Base-by-base conservation (phyloP, 1,140 invertebrate species). In the Zaprionus tsacasi region DNA sequence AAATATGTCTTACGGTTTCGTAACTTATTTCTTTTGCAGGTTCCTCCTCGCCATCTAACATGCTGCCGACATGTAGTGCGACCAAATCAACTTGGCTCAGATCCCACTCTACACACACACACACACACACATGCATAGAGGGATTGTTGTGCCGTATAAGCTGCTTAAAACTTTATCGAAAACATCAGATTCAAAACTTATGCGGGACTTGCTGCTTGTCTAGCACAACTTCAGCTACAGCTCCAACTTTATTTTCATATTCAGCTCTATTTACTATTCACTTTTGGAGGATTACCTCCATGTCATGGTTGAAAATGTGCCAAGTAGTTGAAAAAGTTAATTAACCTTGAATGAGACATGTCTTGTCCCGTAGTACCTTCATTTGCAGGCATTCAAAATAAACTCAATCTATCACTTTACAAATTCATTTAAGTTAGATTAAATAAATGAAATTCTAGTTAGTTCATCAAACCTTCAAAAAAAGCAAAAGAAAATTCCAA, bases 131-230 rank as follows among this genome's bases (percentile, higher is more conserved):
- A 35, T 1, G 7, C 33, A 33, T 7, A 33, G 7, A 35, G 33
- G 27, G 13, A n/a, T 40, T 45, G 40, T 45, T 45, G 40, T 40
- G 38, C 38, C 38, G 38, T 15, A 45, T 25, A 50, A 50, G 17
- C 45, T 50, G 45, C 45, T 25, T 50, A 11, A 50, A 50, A 50
- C 45, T 50, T 50, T 17, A 50, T 50, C 21, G 45, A 50, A 50
- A 11, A 50, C 45, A 25, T 8, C 45, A 50, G 17, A 50, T 25
- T 21, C 3, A 50, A 50, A 50, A 50, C 45, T 50, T 50, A 25
- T 50, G 45, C 45, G 45, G 45, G 15, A 25, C 45, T 21, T 48
- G 17, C 45, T 5, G 6, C 45, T 48, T 48, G 15, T 48, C 45
- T 48, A 21, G 17, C 10, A 21, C 17, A 50, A 17, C 45, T 50